Evolutionary conservation across 37 sponge, comb jelly and placozoan species (phyloP), one percentile per base, ranked within the genome.

Genomic region (Tethya wilhelma): DNA sequence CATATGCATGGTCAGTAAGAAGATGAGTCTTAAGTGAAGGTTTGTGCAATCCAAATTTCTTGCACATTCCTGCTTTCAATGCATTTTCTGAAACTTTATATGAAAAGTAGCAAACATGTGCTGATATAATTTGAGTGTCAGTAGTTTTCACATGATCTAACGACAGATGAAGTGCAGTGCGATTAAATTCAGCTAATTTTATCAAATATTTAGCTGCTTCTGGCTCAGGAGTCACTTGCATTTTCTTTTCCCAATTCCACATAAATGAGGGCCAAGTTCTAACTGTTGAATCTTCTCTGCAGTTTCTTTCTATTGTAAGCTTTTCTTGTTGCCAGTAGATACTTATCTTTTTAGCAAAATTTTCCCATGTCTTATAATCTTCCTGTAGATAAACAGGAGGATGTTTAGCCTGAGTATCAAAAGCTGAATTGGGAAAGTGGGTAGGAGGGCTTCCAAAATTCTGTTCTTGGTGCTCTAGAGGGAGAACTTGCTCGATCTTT

Each of bases 11-110:
- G 25, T 26, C 63, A 23, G 28, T n/a, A 60, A 60, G 28, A n/a
- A n/a, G 22, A n/a, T 60, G 63, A 6, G 6, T 7, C 22, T 8
- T 60, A 17, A 60, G 63, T 12, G 7, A 37, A 11, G 5, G 39
- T 23, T 37, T 37, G 11, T 67, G 68, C 5, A 67, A 39, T 4
- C 68, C 68, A 67, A 8, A 38, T 23, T 37, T 36, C 7, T 32
- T 11, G 74, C 80, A 87, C 77, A 80, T 78, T 8, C 75, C 87
- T 34, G 80, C 87, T 37, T 87, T 87, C n/a, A 87, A 68, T 45
- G 87, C 66, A 33, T 87, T 87, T 49, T 87, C 87, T 44, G 72
- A 67, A 22, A 80, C 81, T 80, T 87, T 55, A 38, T 80, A 76
- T 11, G 87, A 74, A 70, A 80, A 38, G 57, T 80, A 87, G 42